A percentile compares a stretch with the other conserved stretches of the same genome.
phyloP scores from a whole-genome alignment of 1,140 invertebrate genomes.

The Drosophila pachea region DNA sequence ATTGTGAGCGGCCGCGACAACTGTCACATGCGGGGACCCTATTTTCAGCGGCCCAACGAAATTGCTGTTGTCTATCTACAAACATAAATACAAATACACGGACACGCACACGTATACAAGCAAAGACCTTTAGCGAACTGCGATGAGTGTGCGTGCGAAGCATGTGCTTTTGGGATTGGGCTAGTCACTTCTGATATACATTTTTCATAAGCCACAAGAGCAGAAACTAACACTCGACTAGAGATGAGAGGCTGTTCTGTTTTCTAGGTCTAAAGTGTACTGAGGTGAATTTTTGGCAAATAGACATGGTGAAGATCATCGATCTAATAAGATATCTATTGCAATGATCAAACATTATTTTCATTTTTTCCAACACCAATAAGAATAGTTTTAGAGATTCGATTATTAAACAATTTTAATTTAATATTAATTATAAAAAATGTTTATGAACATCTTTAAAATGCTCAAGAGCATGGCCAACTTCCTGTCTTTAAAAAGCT shows the following conservation, averaged over 20 bases:
- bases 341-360: too few relatives aligned
- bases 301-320: background rate
- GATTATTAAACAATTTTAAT: too few relatives aligned
- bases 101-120: too few relatives aligned
- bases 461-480: conserved; percentile 3
- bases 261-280: background rate
- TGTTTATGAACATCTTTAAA: conserved; percentile 22
- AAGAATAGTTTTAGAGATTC: too few relatives aligned
- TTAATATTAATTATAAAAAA: too few relatives aligned
- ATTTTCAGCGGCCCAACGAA: background rate
- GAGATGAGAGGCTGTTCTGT: conserved; percentile 17
- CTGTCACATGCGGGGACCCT: conserved; percentile 20
- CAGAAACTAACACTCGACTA: conserved; percentile 31
- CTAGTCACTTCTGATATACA: conserved; percentile 42
- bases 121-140: conserved; percentile 7
- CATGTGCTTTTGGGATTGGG: conserved; percentile 29
- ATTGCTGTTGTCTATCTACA: conserved; percentile 17
- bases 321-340: too few relatives aligned
- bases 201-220: conserved; percentile 43
- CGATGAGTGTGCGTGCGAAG: conserved; percentile 40
- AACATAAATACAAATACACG: conserved; percentile 3
- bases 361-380: too few relatives aligned
- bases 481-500: conserved; percentile 26
- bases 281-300: background rate
- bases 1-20: conserved; percentile 36